These are phyloP conservation scores for Drosophila nigromelanica DNA, from an alignment of 1,140 invertebrate species.

Conservation along the genomic window DNA sequence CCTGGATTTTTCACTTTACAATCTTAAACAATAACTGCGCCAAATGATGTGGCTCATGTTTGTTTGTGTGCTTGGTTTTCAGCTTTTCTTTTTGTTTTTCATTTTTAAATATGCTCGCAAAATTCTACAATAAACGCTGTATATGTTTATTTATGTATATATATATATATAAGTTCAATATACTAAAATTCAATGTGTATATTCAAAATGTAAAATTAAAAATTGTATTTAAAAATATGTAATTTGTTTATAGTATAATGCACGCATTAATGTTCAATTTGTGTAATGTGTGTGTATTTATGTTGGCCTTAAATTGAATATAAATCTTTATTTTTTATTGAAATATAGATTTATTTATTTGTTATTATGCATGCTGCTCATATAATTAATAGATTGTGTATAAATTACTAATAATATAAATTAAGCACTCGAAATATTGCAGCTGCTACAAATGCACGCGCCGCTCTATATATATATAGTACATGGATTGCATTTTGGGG, in stretches of 20 bases:
- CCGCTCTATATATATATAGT: constrained; percentile 40
- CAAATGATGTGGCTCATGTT: constrained; percentile 51
- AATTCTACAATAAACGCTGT: constrained; percentile 70
- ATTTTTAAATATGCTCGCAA: constrained; percentile 65
- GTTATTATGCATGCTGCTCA: constrained; percentile 54
- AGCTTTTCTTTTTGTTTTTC: constrained; percentile 43
- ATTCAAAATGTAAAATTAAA: constrained; percentile 78
- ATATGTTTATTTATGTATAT: constrained; percentile 47
- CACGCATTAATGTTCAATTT: constrained; percentile 36
- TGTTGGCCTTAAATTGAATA: constrained; percentile 50
- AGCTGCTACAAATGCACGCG: constrained; percentile 62
- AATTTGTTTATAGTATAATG: constrained; percentile 50
- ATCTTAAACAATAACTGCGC: constrained; percentile 64
- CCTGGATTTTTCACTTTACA: constrained; percentile 76
- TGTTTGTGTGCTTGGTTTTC: constrained; percentile 52
- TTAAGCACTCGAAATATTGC: constrained; percentile 76
- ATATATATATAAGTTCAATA: constrained; percentile 32
- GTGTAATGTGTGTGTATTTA: constrained; percentile 28
- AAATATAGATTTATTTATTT: constrained; percentile 51
- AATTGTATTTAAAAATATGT: constrained; percentile 77
- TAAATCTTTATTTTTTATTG: constrained; percentile 43
- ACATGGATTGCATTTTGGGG: constrained; percentile 36
- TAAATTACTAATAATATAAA: constrained; percentile 78
- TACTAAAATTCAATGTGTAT: constrained; percentile 68
- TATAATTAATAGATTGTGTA: constrained; percentile 45